phyloP scores from a whole-genome alignment of 2,113 vertebrate species.

The Synodontis membranacea region DNA sequence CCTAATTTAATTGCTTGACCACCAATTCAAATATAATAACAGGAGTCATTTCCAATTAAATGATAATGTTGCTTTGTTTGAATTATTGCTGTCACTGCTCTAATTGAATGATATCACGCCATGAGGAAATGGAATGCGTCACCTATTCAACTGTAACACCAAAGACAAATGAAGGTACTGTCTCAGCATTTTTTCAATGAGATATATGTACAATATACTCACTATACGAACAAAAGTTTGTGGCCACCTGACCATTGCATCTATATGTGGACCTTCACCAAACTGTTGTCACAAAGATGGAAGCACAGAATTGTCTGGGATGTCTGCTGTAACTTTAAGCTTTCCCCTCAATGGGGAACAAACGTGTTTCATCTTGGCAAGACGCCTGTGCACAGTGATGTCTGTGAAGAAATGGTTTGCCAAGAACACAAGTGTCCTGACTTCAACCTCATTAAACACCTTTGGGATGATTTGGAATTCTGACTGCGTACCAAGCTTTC shows the following conservation, averaged over 20 bases:
- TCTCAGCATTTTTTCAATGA: background rate
- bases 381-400: background rate
- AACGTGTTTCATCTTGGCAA: background rate
- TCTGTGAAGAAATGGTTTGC: background rate
- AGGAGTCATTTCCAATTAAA: constrained; percentile 48
- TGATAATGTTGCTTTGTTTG: constrained; percentile 46
- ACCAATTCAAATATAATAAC: constrained; percentile 45
- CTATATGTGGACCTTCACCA: background rate
- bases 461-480: background rate
- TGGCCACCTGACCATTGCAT: background rate
- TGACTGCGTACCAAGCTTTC: background rate
- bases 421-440: background rate
- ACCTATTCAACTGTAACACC: background rate
- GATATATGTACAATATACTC: background rate
- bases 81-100: constrained; percentile 37
- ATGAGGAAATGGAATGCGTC: constrained; percentile 15
- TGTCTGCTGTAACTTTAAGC: background rate
- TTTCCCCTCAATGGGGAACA: background rate
- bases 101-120: constrained; percentile 36
- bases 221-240: background rate
- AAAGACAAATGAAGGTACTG: background rate
- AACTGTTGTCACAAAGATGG: background rate
- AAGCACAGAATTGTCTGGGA: background rate
- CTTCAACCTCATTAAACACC: background rate
- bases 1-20: constrained; percentile 47